phyloP scores from a whole-genome alignment of 2,113 vertebrate genomes.

The Ceyx margarethae region DNA sequence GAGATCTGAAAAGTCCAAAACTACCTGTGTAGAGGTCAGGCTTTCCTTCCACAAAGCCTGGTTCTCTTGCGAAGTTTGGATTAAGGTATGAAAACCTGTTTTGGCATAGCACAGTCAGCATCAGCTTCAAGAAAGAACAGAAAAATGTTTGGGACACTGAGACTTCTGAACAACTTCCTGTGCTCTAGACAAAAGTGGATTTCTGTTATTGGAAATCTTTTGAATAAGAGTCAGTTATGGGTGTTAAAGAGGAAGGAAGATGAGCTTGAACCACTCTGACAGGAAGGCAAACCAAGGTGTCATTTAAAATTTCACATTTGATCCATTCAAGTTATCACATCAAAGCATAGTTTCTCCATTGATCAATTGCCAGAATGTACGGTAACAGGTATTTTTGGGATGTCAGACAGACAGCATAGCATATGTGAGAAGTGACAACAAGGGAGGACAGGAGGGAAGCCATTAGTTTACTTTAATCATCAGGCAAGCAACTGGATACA shows the following conservation, averaged over 20 bases:
- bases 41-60: background rate
- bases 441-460: background rate
- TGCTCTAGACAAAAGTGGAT: background rate
- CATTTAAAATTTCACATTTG: background rate
- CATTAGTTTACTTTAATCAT: constrained; percentile 7
- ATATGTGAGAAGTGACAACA: constrained; percentile 15
- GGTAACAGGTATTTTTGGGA: background rate
- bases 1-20: background rate
- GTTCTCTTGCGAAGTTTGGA: background rate
- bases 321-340: background rate
- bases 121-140: background rate
- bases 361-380: constrained; percentile 1
- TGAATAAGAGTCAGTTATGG: background rate
- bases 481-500: background rate
- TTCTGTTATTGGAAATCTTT: constrained; percentile 35
- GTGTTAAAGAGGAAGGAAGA: constrained; percentile 33
- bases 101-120: background rate
- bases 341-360: background rate
- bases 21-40: accelerated
- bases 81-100: background rate
- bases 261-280: background rate
- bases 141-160: background rate
- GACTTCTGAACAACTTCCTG: background rate
- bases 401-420: background rate
- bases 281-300: background rate